phyloP scores from a whole-genome alignment of 2,888 invertebrate species.

The Amphipyra tragopoginis region DNA sequence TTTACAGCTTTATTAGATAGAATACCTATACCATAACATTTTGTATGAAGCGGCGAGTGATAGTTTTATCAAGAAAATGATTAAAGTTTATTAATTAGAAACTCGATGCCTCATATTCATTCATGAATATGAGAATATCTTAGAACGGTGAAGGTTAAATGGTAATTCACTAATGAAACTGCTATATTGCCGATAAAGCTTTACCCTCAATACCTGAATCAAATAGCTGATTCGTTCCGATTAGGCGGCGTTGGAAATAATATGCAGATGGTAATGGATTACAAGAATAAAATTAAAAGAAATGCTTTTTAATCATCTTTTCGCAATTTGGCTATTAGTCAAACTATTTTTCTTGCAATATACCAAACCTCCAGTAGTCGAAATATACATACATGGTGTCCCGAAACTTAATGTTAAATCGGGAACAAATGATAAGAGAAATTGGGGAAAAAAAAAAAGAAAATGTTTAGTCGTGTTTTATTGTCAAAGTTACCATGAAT shows the following conservation, averaged over 20 bases:
- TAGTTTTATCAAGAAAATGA: background rate
- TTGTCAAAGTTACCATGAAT: too few relatives aligned
- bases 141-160: conserved; percentile 8
- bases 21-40: too few relatives aligned
- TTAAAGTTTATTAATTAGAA: conserved; percentile 5
- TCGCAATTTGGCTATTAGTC: background rate
- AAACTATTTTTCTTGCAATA: background rate
- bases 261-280: conserved; percentile 26
- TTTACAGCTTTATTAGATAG: too few relatives aligned
- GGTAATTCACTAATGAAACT: conserved; percentile 21
- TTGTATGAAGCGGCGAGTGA: too few relatives aligned
- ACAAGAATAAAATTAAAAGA: conserved; percentile 1
- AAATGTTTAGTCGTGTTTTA: too few relatives aligned
- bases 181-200: conserved; percentile 13
- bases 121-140: conserved; percentile 5
- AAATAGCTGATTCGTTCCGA: conserved; percentile 41
- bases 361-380: background rate
- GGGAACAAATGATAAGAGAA: too few relatives aligned
- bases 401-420: too few relatives aligned
- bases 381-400: too few relatives aligned
- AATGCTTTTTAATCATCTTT: too few relatives aligned
- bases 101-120: conserved; percentile 9
- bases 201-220: conserved; percentile 28
- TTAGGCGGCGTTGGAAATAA: conserved; percentile 14
- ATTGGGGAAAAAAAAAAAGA: too few relatives aligned